phyloP scores from a whole-genome alignment of 2,888 invertebrate species.

The Pachymerium ferrugineum region DNA sequence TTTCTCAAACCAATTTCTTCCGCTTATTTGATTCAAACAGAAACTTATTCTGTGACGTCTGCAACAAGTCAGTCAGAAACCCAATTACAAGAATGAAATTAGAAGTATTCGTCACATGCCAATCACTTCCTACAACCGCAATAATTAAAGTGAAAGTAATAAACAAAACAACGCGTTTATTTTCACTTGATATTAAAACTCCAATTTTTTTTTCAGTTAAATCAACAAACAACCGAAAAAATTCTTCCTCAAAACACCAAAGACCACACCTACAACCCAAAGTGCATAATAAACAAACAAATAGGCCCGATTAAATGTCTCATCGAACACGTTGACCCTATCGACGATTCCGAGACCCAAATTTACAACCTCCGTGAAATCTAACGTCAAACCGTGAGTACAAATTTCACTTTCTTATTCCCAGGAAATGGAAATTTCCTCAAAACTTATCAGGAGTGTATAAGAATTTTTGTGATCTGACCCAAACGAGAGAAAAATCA shows the following conservation, averaged over 20 bases:
- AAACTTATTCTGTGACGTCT: neutral
- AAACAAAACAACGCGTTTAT: neutral
- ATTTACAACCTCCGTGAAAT: neutral
- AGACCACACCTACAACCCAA: neutral
- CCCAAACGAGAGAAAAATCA: too few species aligned
- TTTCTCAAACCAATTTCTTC: too few species aligned
- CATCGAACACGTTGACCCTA: neutral
- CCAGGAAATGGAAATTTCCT: too few species aligned
- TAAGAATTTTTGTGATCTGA: too few species aligned
- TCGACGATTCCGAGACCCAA: neutral
- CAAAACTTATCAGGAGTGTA: too few species aligned
- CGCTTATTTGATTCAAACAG: too few species aligned
- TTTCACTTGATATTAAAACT: neutral
- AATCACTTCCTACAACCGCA: neutral
- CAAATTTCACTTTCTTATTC: too few species aligned
- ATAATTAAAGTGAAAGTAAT: neutral
- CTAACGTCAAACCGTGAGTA: conserved; percentile 1
- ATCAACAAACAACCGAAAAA: neutral
- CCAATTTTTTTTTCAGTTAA: neutral
- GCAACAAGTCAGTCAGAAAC: neutral
- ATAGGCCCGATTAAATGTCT: neutral
- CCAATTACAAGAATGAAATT: neutral
- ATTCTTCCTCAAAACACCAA: neutral
- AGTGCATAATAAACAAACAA: neutral
- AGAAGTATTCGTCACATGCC: neutral